Evolutionary conservation across 2,888 invertebrate genomes (phyloP), one percentile per base, ranked within the genome.

Genomic region (Caradrina clavipalpis): DNA sequence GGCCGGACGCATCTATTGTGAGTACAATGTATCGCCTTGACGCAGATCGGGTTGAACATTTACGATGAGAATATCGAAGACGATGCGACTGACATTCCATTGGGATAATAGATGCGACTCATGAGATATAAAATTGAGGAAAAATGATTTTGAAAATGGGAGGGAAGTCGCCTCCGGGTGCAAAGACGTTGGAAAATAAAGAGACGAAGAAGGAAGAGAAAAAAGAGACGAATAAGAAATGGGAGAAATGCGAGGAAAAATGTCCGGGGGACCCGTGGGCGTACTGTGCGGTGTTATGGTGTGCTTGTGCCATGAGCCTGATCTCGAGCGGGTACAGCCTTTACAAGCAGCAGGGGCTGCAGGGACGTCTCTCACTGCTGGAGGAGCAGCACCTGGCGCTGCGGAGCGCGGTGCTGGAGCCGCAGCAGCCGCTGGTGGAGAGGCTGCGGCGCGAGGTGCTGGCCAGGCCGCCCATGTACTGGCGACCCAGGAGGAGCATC

Each of bases 251-350:
- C 86, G 91, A 93, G 45, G 91, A 91, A 73, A 87, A 85, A 86
- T 95, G 94, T 84, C 91, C 93, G 8, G 92, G 89, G 15, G 95
- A 95, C 72, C 94, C 95, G 31, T 94, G 93, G 94, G 89, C 90
- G 76, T 95, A 95, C 89, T 95, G 94, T 92, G 93, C 90, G 87
- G 95, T 96, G 90, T 95, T 97, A 94, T 94, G 97, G 96, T 96
- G 97, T 96, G 96, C 96, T 89, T 97, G 97, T 95, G 96, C 96
- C 89, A 96, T 97, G 96, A 97, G 97, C 93, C 94, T 97, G 86
- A 91, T 96, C 78, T 96, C 96, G 60, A 96, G 97, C 94, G 97
- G 96, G 86, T 97, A 96, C 91, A 96, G 96, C 86, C 91, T 96
- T 85, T 97, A 97, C 94, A 94, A 94, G 88, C 96, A 97, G 90